phyloP scores from a whole-genome alignment of 2,888 invertebrate species.

The Campaea margaritaria region DNA sequence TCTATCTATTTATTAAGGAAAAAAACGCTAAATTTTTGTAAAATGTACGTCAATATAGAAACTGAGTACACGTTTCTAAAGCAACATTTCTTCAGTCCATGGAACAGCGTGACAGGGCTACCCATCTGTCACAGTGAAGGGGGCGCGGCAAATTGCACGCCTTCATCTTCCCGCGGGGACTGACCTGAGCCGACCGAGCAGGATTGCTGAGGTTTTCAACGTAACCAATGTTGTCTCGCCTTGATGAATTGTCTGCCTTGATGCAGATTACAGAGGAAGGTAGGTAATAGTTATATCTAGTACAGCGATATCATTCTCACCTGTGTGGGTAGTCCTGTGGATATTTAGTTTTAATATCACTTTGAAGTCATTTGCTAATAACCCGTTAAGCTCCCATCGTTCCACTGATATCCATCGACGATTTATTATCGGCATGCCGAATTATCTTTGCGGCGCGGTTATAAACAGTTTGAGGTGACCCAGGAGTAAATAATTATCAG shows the following conservation, averaged over 20 bases:
- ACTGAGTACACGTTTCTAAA: too few species aligned
- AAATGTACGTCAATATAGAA: too few species aligned
- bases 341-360: background rate
- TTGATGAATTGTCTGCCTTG: conserved; percentile 33
- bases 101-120: conserved; percentile 58
- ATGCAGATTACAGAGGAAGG: conserved; percentile 14
- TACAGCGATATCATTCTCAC: too few species aligned
- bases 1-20: too few species aligned
- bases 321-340: background rate
- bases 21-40: too few species aligned
- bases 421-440: too few species aligned
- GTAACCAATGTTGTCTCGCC: conserved; percentile 35
- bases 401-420: too few species aligned
- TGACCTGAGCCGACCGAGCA: conserved; percentile 56
- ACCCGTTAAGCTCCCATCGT: too few species aligned
- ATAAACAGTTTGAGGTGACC: too few species aligned
- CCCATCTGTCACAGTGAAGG: conserved; percentile 77
- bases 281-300: conserved; percentile 15
- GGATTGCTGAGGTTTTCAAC: conserved; percentile 44
- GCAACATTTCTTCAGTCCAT: conserved; percentile 42
- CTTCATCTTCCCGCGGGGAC: conserved; percentile 73
- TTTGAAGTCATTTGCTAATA: background rate
- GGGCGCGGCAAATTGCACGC: conserved; percentile 77
- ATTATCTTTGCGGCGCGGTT: too few species aligned
- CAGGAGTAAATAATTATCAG: too few species aligned